Evolutionary conservation across 2,888 invertebrate species (phyloP), one percentile per base, ranked within the genome.

Genomic region (Apodemia hepburni): DNA sequence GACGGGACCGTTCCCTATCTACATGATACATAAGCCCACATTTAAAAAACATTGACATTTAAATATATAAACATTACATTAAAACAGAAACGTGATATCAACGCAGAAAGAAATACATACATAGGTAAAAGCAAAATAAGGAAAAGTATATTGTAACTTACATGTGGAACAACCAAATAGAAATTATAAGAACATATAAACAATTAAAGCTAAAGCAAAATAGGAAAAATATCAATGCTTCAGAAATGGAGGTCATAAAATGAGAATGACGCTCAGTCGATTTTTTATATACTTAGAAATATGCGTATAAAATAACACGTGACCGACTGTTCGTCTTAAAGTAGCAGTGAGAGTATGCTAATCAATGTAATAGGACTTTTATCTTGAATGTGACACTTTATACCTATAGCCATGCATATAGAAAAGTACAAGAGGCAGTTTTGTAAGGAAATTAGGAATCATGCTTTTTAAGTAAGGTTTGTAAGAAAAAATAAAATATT

Each of bases 381-480:
- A 78, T 81, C 82, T 81, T 69, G 76, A 82, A 80, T 78, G 81
- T 75, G 77, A 64, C 75, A 69, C 68, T 71, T 74, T 75, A 75
- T 71, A 85, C 75, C 77, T 78, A 82, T 77, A 86, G 87, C 87
- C 90, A 91, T 91, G 90, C 90, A 89, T 79, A 85, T 79, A 80
- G 82, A 84, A 75, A 69, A 87, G 87, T 83, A 87, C 71, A 80
- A 74, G 72, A 74, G 78, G 68, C 74, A 72, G 71, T 72, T 78
- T 72, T 71, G 69, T 74, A 71, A 76, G 76, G 80, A 74, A 72
- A 27, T 29, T n/a, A 73, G 58, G 78, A 73, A 72, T 68, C 89
- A 90, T 90, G 90, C 89, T 76, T 81, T 85, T 87, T 87, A 87
- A 88, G 87, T 85, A 85, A 87, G 85, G 87, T 87, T 87, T 77